These are phyloP conservation scores for Heliocidaris erythrogramma DNA, from an alignment of 35 echinoderm and acorn worm species.

Conservation along the genomic window DNA sequence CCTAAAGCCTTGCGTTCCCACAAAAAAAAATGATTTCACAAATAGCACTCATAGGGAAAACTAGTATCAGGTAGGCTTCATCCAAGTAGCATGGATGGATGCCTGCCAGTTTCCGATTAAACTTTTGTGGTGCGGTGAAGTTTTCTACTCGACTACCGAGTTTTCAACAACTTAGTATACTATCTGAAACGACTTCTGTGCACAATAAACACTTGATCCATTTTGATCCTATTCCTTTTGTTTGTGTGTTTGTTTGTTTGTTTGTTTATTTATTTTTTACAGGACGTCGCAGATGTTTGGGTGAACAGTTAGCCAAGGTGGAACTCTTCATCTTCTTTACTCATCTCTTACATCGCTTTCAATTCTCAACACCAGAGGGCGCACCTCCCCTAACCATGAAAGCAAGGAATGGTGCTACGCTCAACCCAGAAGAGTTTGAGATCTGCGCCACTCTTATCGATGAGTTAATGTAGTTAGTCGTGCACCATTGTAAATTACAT, in stretches of 20 bases:
- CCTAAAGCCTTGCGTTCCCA: too few species aligned
- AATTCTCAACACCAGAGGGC: conserved; percentile 35
- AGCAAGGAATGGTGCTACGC: conserved; percentile 25
- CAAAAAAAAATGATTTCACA: too few species aligned
- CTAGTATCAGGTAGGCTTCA: too few species aligned
- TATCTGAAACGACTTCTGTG: neutral
- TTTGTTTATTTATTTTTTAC: neutral
- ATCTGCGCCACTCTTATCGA: conserved; percentile 26
- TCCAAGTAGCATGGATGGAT: too few species aligned
- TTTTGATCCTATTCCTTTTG: neutral
- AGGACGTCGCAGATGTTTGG: conserved; percentile 32
- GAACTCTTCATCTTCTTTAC: conserved; percentile 43
- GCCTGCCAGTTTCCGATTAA: too few species aligned
- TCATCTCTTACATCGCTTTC: conserved; percentile 28
- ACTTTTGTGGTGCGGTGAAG: too few species aligned
- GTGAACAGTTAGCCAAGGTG: conserved; percentile 35
- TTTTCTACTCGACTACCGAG: too few species aligned
- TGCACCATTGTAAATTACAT: too few species aligned
- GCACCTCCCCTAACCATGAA: conserved; percentile 12
- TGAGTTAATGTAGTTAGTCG: neutral
- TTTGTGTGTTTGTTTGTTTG: neutral
- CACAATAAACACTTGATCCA: neutral
- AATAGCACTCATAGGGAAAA: too few species aligned
- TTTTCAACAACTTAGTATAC: too few species aligned
- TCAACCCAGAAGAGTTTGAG: conserved; percentile 15